Conservation (phyloP, 2,888 invertebrate species). For the Spilarctia lutea region DNA sequence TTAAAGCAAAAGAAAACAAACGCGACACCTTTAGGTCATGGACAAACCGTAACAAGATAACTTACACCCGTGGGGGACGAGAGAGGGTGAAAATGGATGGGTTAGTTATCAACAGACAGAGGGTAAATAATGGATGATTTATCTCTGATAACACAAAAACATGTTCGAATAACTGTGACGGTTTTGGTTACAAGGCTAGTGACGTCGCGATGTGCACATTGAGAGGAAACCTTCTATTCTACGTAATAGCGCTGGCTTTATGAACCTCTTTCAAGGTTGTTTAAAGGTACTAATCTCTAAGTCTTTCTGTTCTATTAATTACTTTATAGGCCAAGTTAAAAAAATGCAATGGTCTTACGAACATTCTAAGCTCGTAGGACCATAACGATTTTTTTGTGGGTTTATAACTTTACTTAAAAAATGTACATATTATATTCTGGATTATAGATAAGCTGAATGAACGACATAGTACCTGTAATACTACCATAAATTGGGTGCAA, state of each 20-base stretch:
- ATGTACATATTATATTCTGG: too few species aligned
- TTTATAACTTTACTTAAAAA: too few species aligned
- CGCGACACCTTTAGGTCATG: neutral
- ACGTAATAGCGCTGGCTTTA: neutral
- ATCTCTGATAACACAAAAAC: slow-evolving; percentile 43
- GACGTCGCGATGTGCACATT: neutral
- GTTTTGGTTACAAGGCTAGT: slow-evolving; percentile 19
- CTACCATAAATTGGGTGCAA: neutral
- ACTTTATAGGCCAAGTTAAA: too few species aligned
- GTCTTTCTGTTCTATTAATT: too few species aligned
- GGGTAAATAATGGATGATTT: slow-evolving; percentile 44
- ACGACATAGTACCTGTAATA: neutral
- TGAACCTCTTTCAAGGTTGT: neutral
- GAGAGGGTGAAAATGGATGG: slow-evolving; percentile 29
- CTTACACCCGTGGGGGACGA: slow-evolving; percentile 12
- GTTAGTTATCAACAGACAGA: slow-evolving; percentile 33
- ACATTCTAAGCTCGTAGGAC: neutral
- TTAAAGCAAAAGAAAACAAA: neutral
- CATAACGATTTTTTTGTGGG: neutral
- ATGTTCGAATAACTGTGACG: slow-evolving; percentile 23
- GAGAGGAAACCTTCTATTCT: neutral
- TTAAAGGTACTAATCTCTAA: neutral
- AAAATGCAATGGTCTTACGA: too few species aligned
- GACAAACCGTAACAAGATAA: slow-evolving; percentile 14
- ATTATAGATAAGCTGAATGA: neutral